Base-by-base conservation (phyloP, 2,113 vertebrate species). In the Neotoma lepida region DNA sequence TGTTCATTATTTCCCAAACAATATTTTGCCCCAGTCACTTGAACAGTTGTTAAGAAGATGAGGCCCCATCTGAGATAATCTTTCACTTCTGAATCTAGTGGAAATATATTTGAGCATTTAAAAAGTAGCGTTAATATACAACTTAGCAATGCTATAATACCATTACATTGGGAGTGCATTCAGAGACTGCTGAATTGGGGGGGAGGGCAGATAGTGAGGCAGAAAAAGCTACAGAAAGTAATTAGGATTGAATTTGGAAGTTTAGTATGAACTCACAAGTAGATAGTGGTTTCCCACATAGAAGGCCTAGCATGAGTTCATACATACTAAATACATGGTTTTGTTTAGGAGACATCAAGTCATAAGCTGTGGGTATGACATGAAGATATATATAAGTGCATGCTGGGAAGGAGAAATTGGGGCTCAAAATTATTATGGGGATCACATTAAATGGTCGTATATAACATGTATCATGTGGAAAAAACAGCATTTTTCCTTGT, bases 141-240 rank as follows among this genome's bases (percentile, higher is more conserved):
- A 78, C 76, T 94, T 88, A 30, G 54, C 64, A 77, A 49, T 94
- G 39, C 9, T 73, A 1, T 73, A 66, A 51, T 58, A 93, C 7
- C 33, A 35, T 85, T 81, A 44, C 28, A 77, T 61, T 44, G 6
- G 20, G n/a, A 78, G 30, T 88, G 2, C 28, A 71, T 9, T 51
- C 2, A 3, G 92, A 51, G 68, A 54, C 71, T 77, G 30, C 24
- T 13, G 73, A 56, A 87, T 73, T 91, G 88, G n/a, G 54, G 35
- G 35, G 4, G 3, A 4, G 90, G 51, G 7, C 56, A 15, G 56
- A 30, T 63, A 28, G 61, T 28, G 39, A 77, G 41, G 30, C 33
- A 87, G 56, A 28, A 95, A 95, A 82, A 10, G 6, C 54, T 73
- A 77, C 22, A 56, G 73, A 90, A 88, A 85, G 58, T 92, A 93